phyloP scores from a whole-genome alignment of 2,888 invertebrate genomes.

The Hybos culiciformis region DNA sequence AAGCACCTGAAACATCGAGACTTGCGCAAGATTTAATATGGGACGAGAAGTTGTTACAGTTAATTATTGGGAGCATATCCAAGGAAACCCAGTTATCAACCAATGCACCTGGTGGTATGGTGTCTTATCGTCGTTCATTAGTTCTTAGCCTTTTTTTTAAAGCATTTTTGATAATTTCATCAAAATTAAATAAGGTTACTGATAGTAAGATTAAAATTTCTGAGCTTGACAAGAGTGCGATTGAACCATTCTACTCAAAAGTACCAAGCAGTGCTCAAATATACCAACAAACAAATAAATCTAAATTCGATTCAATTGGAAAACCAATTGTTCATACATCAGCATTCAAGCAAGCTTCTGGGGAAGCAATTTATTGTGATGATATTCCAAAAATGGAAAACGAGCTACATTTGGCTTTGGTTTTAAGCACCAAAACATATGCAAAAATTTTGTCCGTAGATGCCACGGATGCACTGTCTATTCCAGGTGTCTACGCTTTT shows the following conservation, averaged over 20 bases:
- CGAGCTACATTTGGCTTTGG: conserved; percentile 63
- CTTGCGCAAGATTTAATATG: conserved; percentile 43
- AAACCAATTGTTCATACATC: conserved; percentile 62
- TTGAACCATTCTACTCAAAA: conserved; percentile 13
- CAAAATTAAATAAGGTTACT: conserved; percentile 23
- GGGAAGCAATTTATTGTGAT: conserved; percentile 77
- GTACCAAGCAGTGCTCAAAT: conserved; percentile 15
- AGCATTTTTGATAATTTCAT: conserved; percentile 44
- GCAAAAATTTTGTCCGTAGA: conserved; percentile 58
- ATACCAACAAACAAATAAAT: conserved; percentile 39
- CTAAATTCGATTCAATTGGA: conserved; percentile 54
- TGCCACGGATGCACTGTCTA: no score
- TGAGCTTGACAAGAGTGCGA: conserved; percentile 24
- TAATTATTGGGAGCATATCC: conserved; percentile 43
- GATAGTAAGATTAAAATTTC: conserved; percentile 15
- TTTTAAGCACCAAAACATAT: conserved; percentile 62
- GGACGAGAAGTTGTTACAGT: conserved; percentile 45
- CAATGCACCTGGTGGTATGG: conserved; percentile 67
- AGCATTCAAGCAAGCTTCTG: conserved; percentile 69
- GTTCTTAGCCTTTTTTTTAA: conserved; percentile 56
- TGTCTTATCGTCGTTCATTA: conserved; percentile 54
- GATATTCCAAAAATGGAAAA: conserved; percentile 58
- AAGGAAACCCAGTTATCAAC: conserved; percentile 59
- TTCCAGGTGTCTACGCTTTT: no score
- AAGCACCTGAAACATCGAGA: conserved; percentile 49